phyloP scores from a whole-genome alignment of 35 echinoderm and acorn worm species.

The Diadema setosum region DNA sequence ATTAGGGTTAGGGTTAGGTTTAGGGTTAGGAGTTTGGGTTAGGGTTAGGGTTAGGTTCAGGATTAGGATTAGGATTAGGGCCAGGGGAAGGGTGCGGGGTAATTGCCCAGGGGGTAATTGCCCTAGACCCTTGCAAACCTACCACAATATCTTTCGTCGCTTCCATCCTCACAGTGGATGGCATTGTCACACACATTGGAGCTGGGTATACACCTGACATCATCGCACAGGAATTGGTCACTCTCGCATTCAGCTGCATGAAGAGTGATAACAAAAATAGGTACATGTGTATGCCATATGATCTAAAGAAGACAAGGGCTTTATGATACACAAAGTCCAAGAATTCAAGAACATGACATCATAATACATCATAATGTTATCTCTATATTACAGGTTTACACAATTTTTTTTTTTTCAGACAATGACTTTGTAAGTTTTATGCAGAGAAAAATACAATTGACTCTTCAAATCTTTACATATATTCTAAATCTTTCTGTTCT shows the following conservation, averaged over 20 bases:
- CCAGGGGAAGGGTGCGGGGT: no score
- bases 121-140: no score
- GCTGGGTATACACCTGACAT: not conserved
- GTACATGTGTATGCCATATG: no score
- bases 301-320: not conserved
- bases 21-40: no score
- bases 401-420: not conserved
- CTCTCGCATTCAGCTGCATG: not conserved
- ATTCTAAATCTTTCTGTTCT: no score
- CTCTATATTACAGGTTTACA: not conserved
- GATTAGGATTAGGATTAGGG: no score
- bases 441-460: no score
- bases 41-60: no score
- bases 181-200: not conserved
- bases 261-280: not conserved
- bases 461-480: no score
- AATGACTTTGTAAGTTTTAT: not conserved
- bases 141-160: conserved; percentile 1
- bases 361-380: not conserved
- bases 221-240: not conserved
- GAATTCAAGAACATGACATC: not conserved
- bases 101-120: no score
- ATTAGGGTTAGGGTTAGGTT: no score
- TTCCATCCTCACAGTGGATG: not conserved
- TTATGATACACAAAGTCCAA: not conserved